Conservation (phyloP, 2,888 invertebrate genomes). For the Augochlorella aurata region DNA sequence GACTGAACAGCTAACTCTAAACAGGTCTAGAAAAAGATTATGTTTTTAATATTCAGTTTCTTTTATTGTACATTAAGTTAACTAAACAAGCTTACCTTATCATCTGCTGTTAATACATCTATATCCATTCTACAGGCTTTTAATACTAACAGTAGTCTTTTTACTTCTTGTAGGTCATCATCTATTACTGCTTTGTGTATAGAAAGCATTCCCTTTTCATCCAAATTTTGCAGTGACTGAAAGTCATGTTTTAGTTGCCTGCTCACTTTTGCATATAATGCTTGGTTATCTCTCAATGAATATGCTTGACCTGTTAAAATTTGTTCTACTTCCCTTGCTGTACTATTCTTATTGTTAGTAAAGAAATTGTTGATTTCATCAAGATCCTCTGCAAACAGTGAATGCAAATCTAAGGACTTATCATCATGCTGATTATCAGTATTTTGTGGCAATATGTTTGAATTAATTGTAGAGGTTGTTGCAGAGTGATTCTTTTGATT, state of each 20-base stretch:
- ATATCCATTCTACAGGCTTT: slow-evolving; percentile 62
- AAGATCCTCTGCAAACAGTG: background rate
- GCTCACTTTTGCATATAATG: slow-evolving; percentile 39
- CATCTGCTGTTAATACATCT: slow-evolving; percentile 68
- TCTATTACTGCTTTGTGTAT: slow-evolving; percentile 75
- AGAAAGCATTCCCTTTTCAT: slow-evolving; percentile 71
- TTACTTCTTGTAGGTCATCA: slow-evolving; percentile 60
- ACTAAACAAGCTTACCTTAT: slow-evolving; percentile 63
- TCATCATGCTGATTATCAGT: background rate
- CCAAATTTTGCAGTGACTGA: slow-evolving; percentile 56
- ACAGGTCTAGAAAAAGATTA: slow-evolving; percentile 70
- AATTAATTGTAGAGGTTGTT: too few species aligned
- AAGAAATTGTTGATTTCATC: slow-evolving; percentile 50
- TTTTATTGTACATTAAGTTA: background rate
- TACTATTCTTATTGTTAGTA: slow-evolving; percentile 22
- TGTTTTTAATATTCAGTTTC: background rate
- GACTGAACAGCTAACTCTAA: slow-evolving; percentile 75
- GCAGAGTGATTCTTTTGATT: slow-evolving; percentile 29
- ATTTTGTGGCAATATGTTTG: background rate
- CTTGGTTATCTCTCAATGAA: background rate
- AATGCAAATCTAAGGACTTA: background rate
- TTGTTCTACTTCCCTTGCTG: slow-evolving; percentile 52
- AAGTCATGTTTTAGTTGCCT: slow-evolving; percentile 70
- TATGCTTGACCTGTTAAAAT: slow-evolving; percentile 53
- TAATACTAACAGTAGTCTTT: slow-evolving; percentile 70